Conservation (phyloP, 2,888 invertebrate genomes). For the Apotomis capreana region DNA sequence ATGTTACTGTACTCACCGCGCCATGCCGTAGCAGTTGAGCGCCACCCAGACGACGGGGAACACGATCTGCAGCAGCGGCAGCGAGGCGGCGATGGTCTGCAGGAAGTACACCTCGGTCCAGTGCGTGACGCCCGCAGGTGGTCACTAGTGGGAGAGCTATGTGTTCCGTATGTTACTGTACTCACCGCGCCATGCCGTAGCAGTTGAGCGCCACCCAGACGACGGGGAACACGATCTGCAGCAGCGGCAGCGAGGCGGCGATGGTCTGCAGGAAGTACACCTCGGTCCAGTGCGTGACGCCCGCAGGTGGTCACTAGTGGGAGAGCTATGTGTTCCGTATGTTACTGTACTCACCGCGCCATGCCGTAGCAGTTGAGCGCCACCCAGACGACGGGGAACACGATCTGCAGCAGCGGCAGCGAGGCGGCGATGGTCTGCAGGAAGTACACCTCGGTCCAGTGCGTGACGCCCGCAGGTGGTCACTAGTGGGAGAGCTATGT, state of each 20-base stretch:
- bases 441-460: slow-evolving; percentile 89
- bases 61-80: slow-evolving; percentile 92
- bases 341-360: slow-evolving; percentile 80
- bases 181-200: slow-evolving; percentile 90
- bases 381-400: slow-evolving; percentile 94
- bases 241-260: slow-evolving; percentile 90
- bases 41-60: slow-evolving; percentile 94
- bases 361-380: slow-evolving; percentile 93
- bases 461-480: too few species aligned
- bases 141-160: too few species aligned
- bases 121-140: slow-evolving; percentile 48
- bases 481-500: too few species aligned
- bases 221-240: slow-evolving; percentile 93
- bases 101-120: slow-evolving; percentile 89
- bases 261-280: slow-evolving; percentile 89
- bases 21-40: slow-evolving; percentile 93
- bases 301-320: too few species aligned
- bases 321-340: too few species aligned
- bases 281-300: slow-evolving; percentile 83
- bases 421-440: slow-evolving; percentile 89
- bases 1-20: slow-evolving; percentile 74
- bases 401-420: slow-evolving; percentile 92
- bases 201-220: slow-evolving; percentile 94
- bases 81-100: slow-evolving; percentile 88
- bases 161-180: neutral